Evolutionary conservation across 2,888 invertebrate species (phyloP).

Genomic region (Chrysolina haemoptera): DNA sequence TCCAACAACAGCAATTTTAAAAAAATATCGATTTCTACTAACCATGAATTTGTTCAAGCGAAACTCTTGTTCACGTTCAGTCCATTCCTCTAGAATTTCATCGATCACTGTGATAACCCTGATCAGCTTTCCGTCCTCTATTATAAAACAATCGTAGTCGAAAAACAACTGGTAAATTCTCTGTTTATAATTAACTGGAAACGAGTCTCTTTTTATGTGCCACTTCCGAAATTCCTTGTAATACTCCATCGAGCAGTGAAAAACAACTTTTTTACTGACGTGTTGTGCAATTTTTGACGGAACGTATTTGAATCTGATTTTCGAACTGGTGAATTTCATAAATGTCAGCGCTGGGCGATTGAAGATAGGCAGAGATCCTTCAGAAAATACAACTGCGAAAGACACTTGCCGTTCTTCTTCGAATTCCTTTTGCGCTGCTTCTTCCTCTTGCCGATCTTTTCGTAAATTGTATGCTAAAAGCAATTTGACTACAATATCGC

Average conservation of each 20-base stretch:
- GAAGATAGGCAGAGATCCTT: constrained; percentile 32
- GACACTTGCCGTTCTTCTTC: constrained; percentile 22
- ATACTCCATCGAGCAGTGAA: constrained; percentile 40
- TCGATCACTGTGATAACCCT: constrained; percentile 31
- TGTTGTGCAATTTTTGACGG: constrained; percentile 30
- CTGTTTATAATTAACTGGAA: constrained; percentile 39
- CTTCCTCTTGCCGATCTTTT: constrained; percentile 31
- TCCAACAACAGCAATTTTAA: no score
- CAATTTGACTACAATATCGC: neutral
- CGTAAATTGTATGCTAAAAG: constrained; percentile 21
- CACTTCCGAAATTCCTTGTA: constrained; percentile 34
- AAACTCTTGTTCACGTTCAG: constrained; percentile 30
- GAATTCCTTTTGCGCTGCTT: neutral
- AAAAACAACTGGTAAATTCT: constrained; percentile 35
- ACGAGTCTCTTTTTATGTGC: constrained; percentile 43
- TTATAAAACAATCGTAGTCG: constrained; percentile 18
- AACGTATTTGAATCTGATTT: constrained; percentile 41
- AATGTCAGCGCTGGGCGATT: constrained; percentile 32
- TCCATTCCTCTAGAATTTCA: constrained; percentile 32
- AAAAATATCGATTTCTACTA: no score
- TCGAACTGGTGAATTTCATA: constrained; percentile 34
- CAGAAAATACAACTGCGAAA: constrained; percentile 27
- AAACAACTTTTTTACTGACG: constrained; percentile 34
- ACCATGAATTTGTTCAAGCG: constrained; percentile 38
- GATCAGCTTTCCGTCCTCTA: constrained; percentile 28